Conservation (phyloP, 2,113 vertebrate genomes). For the Pygoscelis adeliae region DNA sequence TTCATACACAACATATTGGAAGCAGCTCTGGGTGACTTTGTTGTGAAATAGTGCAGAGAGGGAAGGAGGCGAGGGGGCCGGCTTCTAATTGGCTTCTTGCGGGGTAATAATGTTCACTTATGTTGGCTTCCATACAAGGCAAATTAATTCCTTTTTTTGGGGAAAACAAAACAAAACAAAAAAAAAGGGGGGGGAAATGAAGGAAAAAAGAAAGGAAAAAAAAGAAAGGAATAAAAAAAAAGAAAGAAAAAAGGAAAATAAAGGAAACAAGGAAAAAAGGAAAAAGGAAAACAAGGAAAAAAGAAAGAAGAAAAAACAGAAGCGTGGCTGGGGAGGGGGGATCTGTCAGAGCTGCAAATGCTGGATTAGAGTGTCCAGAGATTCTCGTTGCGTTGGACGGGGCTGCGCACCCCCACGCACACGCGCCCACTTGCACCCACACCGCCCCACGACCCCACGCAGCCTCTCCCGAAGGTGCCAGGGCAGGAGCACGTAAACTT, state of each 20-base stretch:
- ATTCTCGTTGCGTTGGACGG: not conserved
- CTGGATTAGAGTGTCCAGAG: not conserved
- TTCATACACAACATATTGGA: constrained; percentile 25
- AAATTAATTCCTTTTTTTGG: not conserved
- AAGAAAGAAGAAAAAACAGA: not conserved
- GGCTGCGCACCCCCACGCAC: not conserved
- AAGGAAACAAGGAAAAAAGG: too few species aligned
- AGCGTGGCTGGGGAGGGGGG: not conserved
- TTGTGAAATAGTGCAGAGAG: constrained; percentile 4
- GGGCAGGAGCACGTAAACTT: constrained; percentile 18
- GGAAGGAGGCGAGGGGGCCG: not conserved
- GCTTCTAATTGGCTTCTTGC: not conserved
- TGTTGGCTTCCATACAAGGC: not conserved
- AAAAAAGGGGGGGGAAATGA: rapidly evolving
- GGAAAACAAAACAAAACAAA: too few species aligned
- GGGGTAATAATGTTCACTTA: not conserved
- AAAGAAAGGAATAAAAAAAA: rapidly evolving
- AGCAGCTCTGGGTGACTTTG: constrained; percentile 30
- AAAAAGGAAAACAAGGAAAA: not conserved
- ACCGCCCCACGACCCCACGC: not conserved
- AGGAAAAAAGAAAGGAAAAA: too few species aligned
- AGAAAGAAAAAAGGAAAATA: rapidly evolving
- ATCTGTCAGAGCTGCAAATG: not conserved
- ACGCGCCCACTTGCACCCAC: not conserved
- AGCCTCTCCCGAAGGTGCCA: not conserved